These are phyloP conservation scores for Megamerina dolium DNA, from an alignment of 2,888 invertebrate genomes.

Conservation along the genomic window DNA sequence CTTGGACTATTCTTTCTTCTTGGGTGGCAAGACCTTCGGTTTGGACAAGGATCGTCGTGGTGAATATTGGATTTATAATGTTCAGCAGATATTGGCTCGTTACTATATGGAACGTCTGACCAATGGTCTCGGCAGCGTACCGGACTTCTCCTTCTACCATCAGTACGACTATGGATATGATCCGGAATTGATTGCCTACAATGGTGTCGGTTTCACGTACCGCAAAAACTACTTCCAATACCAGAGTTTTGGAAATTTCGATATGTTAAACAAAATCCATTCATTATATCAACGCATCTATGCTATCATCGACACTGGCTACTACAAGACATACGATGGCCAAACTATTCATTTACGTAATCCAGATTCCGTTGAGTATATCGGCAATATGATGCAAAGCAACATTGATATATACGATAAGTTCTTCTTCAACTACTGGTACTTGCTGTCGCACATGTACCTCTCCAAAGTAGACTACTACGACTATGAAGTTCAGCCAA, in stretches of 20 bases:
- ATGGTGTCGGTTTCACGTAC: conserved; percentile 59
- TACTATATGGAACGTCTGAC: conserved; percentile 70
- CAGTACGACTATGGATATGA: conserved; percentile 56
- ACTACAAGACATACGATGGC: conserved; percentile 32
- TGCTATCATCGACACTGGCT: conserved; percentile 51
- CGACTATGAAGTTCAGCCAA: conserved; percentile 49
- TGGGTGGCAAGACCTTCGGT: too few species aligned
- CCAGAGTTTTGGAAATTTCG: conserved; percentile 42
- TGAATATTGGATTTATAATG: too few species aligned
- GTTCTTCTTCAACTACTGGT: conserved; percentile 28
- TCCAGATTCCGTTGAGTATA: conserved; percentile 51
- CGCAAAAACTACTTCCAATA: conserved; percentile 55
- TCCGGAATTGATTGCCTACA: conserved; percentile 57
- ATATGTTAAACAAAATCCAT: conserved; percentile 20
- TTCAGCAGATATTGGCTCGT: conserved; percentile 63
- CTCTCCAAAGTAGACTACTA: conserved; percentile 25
- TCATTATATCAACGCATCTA: conserved; percentile 46
- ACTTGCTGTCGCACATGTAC: conserved; percentile 20
- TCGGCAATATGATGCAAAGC: conserved; percentile 54
- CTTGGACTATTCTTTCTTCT: conserved; percentile 58
- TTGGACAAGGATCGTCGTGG: too few species aligned
- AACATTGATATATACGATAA: conserved; percentile 44
- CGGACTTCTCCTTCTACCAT: conserved; percentile 52
- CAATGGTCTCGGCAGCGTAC: conserved; percentile 60
- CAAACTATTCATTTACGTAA: conserved; percentile 28